Percentiles rank a stretch among this genome's conserved stretches.
phyloP scores from a whole-genome alignment of 2,113 vertebrate genomes.

The Solea solea region DNA sequence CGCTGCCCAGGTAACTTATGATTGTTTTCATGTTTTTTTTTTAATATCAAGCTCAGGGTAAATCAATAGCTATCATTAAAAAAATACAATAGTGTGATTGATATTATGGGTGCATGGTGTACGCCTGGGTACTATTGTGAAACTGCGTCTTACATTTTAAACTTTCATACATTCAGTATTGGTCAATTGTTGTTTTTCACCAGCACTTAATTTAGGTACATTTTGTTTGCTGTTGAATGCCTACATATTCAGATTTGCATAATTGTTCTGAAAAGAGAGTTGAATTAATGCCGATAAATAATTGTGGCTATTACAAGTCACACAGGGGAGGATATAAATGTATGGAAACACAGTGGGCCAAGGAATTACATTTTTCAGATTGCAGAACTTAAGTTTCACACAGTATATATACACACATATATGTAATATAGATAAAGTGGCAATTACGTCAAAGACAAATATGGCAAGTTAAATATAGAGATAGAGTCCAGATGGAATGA shows the following conservation, averaged over 20 bases:
- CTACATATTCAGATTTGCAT: neutral
- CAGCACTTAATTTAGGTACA: neutral
- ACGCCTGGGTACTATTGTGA: too few relatives aligned
- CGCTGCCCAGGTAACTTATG: slow-evolving; percentile 59
- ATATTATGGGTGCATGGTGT: too few relatives aligned
- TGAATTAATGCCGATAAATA: neutral
- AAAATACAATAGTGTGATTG: neutral
- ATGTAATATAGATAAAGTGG: neutral
- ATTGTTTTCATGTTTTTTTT: too few relatives aligned
- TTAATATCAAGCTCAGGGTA: neutral
- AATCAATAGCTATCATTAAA: neutral
- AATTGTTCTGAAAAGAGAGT: neutral
- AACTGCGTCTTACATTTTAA: too few relatives aligned
- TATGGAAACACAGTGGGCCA: neutral
- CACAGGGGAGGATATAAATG: neutral
- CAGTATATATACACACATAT: too few relatives aligned
- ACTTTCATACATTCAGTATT: too few relatives aligned
- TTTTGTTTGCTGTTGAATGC: neutral
- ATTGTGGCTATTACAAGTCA: neutral
- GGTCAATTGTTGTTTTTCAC: too few relatives aligned
- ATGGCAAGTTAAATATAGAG: neutral
- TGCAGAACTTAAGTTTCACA: neutral
- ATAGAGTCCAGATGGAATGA: neutral
- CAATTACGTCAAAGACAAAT: neutral
- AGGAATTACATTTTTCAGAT: neutral